Base-by-base conservation (phyloP, 2,888 invertebrate species). In the Drosophila neonasuta region DNA sequence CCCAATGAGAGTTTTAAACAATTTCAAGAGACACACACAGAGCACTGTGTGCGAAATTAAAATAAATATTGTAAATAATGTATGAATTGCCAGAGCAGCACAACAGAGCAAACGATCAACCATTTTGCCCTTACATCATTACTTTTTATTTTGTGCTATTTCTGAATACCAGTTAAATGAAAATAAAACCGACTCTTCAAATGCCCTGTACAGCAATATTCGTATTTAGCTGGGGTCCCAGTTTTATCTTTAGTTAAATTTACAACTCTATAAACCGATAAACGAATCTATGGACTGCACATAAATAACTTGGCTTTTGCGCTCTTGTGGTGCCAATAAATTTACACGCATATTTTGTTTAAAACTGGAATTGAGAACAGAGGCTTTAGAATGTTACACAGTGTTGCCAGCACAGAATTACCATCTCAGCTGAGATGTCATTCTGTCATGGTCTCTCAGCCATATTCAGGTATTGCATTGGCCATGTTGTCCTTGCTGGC, bases 401-500 rank as follows among this genome's bases (percentile, higher is more conserved):
- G 39, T 41, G 39, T 41, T 39, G 6, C 36, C 11, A 39, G 29
- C 30, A n/a, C 13, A 44, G 32, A n/a, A 55, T 44, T 44, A 24
- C 54, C 54, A 55, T 30, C 32, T 44, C 44, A 20, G 34, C 13
- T 34, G 34, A 20, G n/a, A 44, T 24, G 32, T 55, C n/a, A 20
- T 20, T 17, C 17, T 54, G 54, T 54, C 54, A 54, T 44, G 42
- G 17, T 44, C 44, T 54, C 17, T 54, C 17, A 9, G 54, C 44
- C 54, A 55, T 34, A 44, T 44, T 55, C 36, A 46, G 24, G 46
- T n/a, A 45, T 41, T 62, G 71, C 55, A 49, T 41, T 55, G 52
- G 48, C 32, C 41, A 30, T 32, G 68, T 56, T 69, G 58, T 76
- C 65, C 64, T 68, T 49, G 68, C 58, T 67, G 58, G 63, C 64